Conservation (phyloP, 2,797 vertebrate species). For the Gymnothorax reevesii region DNA sequence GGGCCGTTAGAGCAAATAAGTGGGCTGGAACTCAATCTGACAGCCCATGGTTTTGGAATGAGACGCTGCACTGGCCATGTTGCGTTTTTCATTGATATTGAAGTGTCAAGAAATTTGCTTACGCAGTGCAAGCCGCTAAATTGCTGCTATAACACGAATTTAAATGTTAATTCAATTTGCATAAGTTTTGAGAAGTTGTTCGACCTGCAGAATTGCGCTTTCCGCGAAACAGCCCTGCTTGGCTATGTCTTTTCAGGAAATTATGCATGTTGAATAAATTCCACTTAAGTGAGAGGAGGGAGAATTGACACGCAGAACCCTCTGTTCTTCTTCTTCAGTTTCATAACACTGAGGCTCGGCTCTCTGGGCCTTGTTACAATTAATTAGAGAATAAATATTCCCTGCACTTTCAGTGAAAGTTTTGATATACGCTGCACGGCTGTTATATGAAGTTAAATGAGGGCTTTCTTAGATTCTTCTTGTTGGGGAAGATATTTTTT, state of each 20-base stretch:
- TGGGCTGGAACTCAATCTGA: too few relatives aligned
- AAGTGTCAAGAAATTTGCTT: slow-evolving; percentile 24
- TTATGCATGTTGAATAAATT: slow-evolving; percentile 43
- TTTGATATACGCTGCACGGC: slow-evolving; percentile 11
- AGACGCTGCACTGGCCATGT: too few relatives aligned
- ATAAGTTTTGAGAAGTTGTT: slow-evolving; percentile 34
- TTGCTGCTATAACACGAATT: not conserved
- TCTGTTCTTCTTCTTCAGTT: slow-evolving; percentile 1
- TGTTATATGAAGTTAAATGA: slow-evolving; percentile 31
- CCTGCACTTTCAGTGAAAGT: slow-evolving; percentile 8
- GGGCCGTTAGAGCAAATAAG: too few relatives aligned
- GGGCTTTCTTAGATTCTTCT: not conserved
- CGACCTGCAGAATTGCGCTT: slow-evolving; percentile 47
- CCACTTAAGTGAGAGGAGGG: slow-evolving; percentile 1
- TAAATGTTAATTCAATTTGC: slow-evolving; percentile 53
- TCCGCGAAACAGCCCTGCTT: slow-evolving; percentile 47
- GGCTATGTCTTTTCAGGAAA: slow-evolving; percentile 42
- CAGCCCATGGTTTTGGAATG: too few relatives aligned
- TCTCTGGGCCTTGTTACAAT: not conserved
- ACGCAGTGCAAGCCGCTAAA: not conserved
- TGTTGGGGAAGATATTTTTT: not conserved
- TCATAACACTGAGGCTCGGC: slow-evolving; percentile 15
- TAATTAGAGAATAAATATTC: slow-evolving; percentile 22
- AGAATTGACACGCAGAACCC: slow-evolving; percentile 17
- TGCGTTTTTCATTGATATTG: not conserved